Conservation (phyloP, 2,888 invertebrate genomes). For the Ormyrus rosae region DNA sequence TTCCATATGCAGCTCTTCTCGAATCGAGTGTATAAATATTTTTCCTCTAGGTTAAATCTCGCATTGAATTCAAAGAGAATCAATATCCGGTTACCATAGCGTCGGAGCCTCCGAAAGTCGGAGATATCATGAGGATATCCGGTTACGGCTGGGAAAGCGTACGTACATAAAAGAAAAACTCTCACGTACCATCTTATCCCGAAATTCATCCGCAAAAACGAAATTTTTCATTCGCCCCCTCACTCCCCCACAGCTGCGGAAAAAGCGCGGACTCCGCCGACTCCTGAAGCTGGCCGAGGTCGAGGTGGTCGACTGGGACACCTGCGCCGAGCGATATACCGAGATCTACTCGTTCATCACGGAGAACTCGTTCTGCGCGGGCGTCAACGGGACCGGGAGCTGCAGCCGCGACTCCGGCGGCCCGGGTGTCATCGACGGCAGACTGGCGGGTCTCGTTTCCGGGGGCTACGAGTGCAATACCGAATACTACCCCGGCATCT, state of each 20-base stretch:
- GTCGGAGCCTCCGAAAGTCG: neutral
- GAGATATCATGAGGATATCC: constrained; percentile 28
- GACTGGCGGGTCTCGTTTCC: constrained; percentile 26
- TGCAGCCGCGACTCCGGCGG: constrained; percentile 30
- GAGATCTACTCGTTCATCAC: constrained; percentile 14
- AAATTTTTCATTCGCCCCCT: too few species aligned
- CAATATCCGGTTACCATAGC: constrained; percentile 19
- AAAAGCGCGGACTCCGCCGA: neutral
- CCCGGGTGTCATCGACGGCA: constrained; percentile 21
- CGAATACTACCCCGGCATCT: constrained; percentile 22
- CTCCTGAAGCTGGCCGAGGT: constrained; percentile 7
- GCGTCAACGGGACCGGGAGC: neutral
- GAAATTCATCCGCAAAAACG: too few species aligned
- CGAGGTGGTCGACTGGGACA: neutral
- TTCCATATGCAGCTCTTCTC: too few species aligned
- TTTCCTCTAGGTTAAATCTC: constrained; percentile 19
- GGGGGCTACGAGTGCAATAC: constrained; percentile 31
- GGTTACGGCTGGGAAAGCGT: constrained; percentile 37
- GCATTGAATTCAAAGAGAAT: constrained; percentile 11
- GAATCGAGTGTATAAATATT: neutral
- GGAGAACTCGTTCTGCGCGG: constrained; percentile 25
- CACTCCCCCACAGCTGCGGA: neutral
- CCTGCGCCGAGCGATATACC: constrained; percentile 6
- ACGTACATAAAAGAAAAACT: neutral
- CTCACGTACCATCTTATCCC: too few species aligned